Base-by-base conservation (phyloP, 2,797 vertebrate species). In the Mus caroli region DNA sequence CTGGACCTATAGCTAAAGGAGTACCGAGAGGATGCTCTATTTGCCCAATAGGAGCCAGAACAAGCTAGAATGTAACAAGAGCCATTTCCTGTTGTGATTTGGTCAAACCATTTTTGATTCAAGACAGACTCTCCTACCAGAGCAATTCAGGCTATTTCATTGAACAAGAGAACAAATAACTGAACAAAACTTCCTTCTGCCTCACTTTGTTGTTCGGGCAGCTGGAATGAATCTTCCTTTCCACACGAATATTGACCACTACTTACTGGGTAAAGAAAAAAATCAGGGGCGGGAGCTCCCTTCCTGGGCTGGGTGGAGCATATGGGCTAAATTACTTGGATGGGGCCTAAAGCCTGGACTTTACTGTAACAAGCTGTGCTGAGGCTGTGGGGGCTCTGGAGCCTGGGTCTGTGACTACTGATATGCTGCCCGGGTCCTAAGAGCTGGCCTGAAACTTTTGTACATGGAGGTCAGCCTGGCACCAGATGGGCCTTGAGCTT, bases 71-170 rank as follows among this genome's bases (percentile, higher is more conserved):
- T 76, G 85, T 67, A 88, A 91, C 76, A 31, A 13, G 77, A 96
- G 71, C 50, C 54, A 28, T 79, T 97, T 97, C 97, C 96, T 98
- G 95, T 92, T 94, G 78, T 96, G 94, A 92, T 96, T 94, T 1
- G 1, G 58, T 96, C 94, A 90, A 96, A 96, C 75, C 84, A 92
- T 83, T 94, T 94, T 84, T 96, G 92, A 97, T 92, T 96, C 76
- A 91, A 97, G 95, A 95, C 97, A 95, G 95, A 88, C 58, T 90
- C 60, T 94, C 37, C 90, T 92, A 85, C 76, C 80, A 92, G 91
- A 86, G 46, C 84, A 69, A 78, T 62, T 78, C 88, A 91, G 95
- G 58, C 86, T 94, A 90, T 79, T 95, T 91, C 96, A 76, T 64
- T 50, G 58, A 93, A 84, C 73, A 83, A 92, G 75, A 24, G 58